phyloP scores from a whole-genome alignment of 1,140 invertebrate genomes.

The Scaptomyza graminum region DNA sequence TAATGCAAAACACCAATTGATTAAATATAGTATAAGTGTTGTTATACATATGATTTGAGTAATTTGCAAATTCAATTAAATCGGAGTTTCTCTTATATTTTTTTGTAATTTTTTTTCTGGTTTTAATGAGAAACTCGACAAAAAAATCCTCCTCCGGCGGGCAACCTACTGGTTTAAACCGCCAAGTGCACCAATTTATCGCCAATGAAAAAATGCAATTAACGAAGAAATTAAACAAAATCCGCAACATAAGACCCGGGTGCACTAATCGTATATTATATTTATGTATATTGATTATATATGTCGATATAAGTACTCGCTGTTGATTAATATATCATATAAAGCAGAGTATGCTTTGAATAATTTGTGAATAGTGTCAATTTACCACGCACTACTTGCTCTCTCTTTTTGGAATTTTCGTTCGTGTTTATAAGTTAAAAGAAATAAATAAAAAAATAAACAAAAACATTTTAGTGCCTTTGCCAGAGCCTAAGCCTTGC shows the following conservation, averaged over 20 bases:
- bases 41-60: slow-evolving; percentile 37
- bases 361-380: not conserved
- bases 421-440: not conserved
- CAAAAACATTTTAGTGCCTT: slow-evolving; percentile 46
- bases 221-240: slow-evolving; percentile 8
- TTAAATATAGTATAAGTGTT: slow-evolving; percentile 51
- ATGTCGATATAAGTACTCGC: not conserved
- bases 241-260: not conserved
- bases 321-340: too few species aligned
- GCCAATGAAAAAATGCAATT: slow-evolving; percentile 25
- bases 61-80: slow-evolving; percentile 28
- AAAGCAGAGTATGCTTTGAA: not conserved
- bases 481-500: too few species aligned
- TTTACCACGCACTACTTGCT: not conserved
- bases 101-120: not conserved
- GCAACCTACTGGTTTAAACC: slow-evolving; percentile 28
- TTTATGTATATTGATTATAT: not conserved
- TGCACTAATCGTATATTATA: slow-evolving; percentile 1
- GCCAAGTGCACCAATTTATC: slow-evolving; percentile 24
- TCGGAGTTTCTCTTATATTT: not conserved
- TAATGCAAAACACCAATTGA: slow-evolving; percentile 64
- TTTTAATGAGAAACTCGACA: not conserved
- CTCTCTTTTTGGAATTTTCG: not conserved
- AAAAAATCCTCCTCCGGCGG: slow-evolving; percentile 34
- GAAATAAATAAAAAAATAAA: slow-evolving; percentile 9